A percentile compares a stretch with the other conserved stretches of the same genome.
These are phyloP conservation scores for Mantis religiosa DNA, from an alignment of 2,888 invertebrate species.

Conservation along the genomic window DNA sequence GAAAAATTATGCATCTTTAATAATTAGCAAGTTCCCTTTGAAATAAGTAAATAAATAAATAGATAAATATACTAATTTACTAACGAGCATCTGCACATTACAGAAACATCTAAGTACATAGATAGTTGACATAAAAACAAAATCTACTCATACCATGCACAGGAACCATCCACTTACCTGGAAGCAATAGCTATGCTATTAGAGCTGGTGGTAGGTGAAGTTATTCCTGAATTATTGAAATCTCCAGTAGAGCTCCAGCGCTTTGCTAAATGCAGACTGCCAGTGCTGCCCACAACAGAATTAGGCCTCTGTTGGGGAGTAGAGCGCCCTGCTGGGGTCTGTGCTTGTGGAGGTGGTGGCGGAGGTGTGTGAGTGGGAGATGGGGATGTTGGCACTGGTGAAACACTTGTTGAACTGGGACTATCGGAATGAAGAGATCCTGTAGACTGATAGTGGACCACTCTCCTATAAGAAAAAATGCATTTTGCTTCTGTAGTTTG, in stretches of 20 bases:
- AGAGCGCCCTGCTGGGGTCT: constrained; percentile 29
- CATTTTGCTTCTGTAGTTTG: not conserved
- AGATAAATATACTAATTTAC: not conserved
- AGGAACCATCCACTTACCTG: constrained; percentile 43
- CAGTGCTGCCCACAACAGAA: constrained; percentile 37
- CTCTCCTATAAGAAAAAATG: constrained; percentile 53
- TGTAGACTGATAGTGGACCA: constrained; percentile 78
- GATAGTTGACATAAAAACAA: not conserved
- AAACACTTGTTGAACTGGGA: constrained; percentile 76
- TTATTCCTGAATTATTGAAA: constrained; percentile 54
- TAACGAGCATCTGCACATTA: not conserved
- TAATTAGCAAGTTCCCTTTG: not conserved
- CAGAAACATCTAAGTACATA: not conserved
- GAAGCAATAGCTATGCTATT: constrained; percentile 38
- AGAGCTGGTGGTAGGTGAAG: constrained; percentile 9
- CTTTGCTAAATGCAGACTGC: constrained; percentile 54
- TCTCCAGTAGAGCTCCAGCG: constrained; percentile 82
- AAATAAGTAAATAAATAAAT: not conserved
- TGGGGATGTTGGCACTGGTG: constrained; percentile 65
- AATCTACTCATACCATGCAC: not conserved
- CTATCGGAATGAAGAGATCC: constrained; percentile 79
- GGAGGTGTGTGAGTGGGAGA: constrained; percentile 41
- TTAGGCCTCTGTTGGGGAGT: constrained; percentile 43
- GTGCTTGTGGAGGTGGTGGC: constrained; percentile 26
- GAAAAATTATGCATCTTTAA: constrained; percentile 3